A percentile compares a stretch with the other conserved stretches of the same genome.
These are phyloP conservation scores for Neoascia interrupta DNA, from an alignment of 2,888 invertebrate genomes.

Conservation along the genomic window DNA sequence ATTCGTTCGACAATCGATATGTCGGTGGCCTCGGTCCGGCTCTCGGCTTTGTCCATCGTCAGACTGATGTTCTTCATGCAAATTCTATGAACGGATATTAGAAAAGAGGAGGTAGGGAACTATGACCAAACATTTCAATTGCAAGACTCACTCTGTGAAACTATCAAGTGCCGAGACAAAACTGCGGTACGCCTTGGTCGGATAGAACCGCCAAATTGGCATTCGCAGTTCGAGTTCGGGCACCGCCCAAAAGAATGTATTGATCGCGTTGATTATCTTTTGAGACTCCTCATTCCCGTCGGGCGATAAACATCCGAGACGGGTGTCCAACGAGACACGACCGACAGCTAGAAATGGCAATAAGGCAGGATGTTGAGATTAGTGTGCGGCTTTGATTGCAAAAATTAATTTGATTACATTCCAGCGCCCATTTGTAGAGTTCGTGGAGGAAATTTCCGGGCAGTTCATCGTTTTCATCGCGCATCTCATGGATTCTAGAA, in stretches of 20 bases:
- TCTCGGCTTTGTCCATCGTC: constrained; percentile 81
- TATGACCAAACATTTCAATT: constrained; percentile 33
- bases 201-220: constrained; percentile 87
- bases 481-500: constrained; percentile 83
- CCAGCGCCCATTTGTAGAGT: constrained; percentile 94
- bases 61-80: constrained; percentile 82
- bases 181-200: constrained; percentile 85
- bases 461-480: constrained; percentile 85
- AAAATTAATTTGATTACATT: constrained; percentile 87
- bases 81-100: constrained; percentile 80
- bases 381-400: constrained; percentile 14
- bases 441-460: constrained; percentile 92
- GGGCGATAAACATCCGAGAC: constrained; percentile 87
- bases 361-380: constrained; percentile 15
- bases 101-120: not conserved
- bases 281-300: constrained; percentile 84
- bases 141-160: constrained; percentile 83
- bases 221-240: constrained; percentile 87
- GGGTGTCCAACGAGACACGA: constrained; percentile 88
- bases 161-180: constrained; percentile 87
- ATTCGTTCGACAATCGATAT: constrained; percentile 83
- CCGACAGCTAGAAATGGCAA: constrained; percentile 91
- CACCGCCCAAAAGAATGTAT: constrained; percentile 88
- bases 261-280: constrained; percentile 88
- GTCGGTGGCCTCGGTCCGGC: constrained; percentile 75